Evolutionary conservation across 2,113 vertebrate genomes (phyloP).

Genomic region (Halichoerus grypus): DNA sequence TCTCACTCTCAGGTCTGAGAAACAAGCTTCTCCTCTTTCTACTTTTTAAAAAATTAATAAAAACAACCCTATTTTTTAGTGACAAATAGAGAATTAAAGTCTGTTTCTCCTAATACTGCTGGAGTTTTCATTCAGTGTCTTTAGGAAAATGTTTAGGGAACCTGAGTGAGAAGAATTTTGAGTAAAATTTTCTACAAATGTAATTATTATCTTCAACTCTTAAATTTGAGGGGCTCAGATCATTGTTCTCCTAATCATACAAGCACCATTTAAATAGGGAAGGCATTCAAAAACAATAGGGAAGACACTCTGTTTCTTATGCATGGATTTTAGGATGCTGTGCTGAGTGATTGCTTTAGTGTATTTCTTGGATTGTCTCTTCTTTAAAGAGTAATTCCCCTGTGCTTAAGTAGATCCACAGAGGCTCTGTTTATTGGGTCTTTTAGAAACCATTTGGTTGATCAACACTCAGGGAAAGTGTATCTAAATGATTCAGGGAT

Average conservation of each 20-base stretch:
- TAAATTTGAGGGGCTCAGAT: not conserved
- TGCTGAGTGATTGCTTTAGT: not conserved
- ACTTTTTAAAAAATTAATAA: not conserved
- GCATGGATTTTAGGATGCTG: not conserved
- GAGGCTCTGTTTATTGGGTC: not conserved
- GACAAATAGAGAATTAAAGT: not conserved
- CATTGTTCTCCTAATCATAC: not conserved
- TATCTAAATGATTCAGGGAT: not conserved
- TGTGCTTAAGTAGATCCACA: not conserved
- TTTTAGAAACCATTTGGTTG: not conserved
- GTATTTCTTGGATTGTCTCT: not conserved
- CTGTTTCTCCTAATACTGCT: not conserved
- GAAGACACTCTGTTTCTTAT: not conserved
- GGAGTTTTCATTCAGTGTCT: not conserved
- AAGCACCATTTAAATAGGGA: not conserved
- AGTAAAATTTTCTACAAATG: not conserved
- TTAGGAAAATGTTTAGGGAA: constrained; percentile 37
- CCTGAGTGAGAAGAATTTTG: not conserved
- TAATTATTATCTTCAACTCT: not conserved
- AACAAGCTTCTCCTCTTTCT: not conserved
- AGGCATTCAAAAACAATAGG: not conserved
- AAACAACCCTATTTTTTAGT: not conserved
- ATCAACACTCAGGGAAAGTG: not conserved
- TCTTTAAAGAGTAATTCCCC: not conserved
- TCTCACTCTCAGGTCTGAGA: not conserved